These are phyloP conservation scores for Oreochromis spilurus DNA, from an alignment of 2,113 vertebrate genomes.

Conservation along the genomic window DNA sequence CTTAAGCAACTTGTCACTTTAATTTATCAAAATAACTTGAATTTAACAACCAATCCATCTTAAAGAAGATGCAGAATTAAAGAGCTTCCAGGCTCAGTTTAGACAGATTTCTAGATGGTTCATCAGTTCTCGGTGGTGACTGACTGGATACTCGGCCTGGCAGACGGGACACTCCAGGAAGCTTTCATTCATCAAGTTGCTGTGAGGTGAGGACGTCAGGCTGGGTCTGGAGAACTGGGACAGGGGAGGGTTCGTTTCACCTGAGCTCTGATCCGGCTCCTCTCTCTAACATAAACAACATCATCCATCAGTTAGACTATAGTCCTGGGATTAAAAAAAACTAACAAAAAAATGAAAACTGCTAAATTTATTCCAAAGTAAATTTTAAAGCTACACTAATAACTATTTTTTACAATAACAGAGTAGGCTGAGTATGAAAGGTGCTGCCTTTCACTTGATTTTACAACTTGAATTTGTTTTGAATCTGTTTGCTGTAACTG, in stretches of 20 bases:
- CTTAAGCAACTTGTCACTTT: neutral
- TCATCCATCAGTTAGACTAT: neutral
- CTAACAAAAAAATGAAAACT: neutral
- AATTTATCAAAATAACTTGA: slow-evolving; percentile 3
- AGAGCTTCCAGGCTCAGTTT: slow-evolving; percentile 29
- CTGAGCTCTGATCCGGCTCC: slow-evolving; percentile 33
- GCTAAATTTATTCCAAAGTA: neutral
- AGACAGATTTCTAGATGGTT: slow-evolving; percentile 82
- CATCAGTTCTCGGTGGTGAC: slow-evolving; percentile 79
- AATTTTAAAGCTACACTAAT: neutral
- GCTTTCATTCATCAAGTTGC: slow-evolving; percentile 75
- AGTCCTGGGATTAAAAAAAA: neutral
- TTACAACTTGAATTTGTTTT: neutral
- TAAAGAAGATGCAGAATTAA: neutral
- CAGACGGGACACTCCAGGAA: slow-evolving; percentile 84
- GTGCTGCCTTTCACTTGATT: neutral
- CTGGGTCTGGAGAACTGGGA: slow-evolving; percentile 35
- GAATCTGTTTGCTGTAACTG: neutral
- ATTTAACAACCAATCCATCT: neutral
- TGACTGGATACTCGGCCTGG: slow-evolving; percentile 73
- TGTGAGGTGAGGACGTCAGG: slow-evolving; percentile 40
- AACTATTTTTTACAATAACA: neutral
- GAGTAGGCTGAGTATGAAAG: neutral
- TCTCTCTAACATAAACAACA: slow-evolving; percentile 58
- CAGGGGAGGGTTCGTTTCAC: slow-evolving; percentile 49